Conservation (phyloP, 2,113 vertebrate species). For the Carollia perspicillata region DNA sequence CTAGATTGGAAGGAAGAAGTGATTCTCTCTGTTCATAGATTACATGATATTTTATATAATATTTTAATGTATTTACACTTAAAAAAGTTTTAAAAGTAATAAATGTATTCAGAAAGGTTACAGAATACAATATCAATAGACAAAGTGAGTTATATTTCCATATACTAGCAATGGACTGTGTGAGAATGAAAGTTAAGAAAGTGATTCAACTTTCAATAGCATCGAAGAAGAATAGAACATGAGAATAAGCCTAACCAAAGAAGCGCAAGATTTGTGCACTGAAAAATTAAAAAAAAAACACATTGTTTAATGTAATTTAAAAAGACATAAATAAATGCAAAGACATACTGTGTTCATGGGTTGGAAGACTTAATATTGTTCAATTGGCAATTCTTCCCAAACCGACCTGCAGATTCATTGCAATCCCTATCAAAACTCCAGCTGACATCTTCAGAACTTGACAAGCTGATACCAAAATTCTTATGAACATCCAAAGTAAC, state of each 20-base stretch:
- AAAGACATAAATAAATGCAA: not conserved
- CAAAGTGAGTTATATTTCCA: not conserved
- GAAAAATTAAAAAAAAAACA: not conserved
- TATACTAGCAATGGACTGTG: not conserved
- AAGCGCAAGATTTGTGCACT: not conserved
- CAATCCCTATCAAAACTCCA: not conserved
- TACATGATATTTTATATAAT: not conserved
- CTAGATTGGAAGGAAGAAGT: not conserved
- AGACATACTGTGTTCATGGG: not conserved
- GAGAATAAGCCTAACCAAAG: not conserved
- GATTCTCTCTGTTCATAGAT: not conserved
- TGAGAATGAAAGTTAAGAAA: conserved; percentile 7
- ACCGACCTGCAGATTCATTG: not conserved
- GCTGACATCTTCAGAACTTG: not conserved
- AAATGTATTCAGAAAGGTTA: not conserved
- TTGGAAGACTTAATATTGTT: not conserved
- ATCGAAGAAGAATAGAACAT: not conserved
- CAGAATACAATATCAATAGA: not conserved
- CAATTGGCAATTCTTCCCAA: not conserved
- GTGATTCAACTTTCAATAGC: not conserved
- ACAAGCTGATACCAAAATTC: not conserved
- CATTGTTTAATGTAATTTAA: not conserved
- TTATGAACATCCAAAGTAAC: not conserved
- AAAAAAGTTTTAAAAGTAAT: not conserved
- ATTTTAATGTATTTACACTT: not conserved